Base-by-base conservation (phyloP, 2,113 vertebrate genomes). In the Triplophysa tibetana region DNA sequence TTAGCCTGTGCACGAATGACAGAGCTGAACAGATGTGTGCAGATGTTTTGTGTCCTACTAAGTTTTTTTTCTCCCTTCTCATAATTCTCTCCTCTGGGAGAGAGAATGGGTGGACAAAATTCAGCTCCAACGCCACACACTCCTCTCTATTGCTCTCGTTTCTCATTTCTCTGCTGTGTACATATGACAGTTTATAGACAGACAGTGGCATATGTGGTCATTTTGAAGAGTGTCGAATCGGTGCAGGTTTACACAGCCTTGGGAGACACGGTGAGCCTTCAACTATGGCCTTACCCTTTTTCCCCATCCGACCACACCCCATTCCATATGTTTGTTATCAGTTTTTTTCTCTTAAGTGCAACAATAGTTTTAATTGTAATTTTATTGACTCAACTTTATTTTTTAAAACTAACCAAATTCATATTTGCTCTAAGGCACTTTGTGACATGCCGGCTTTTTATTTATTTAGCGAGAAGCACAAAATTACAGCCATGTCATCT, bases 401-500 rank as follows among this genome's bases (percentile, higher is more conserved):
- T 65, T 48, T 63, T 81, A n/a, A 68, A 78, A 84, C 77, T 60
- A 19, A 24, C 76, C 85, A 83, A 81, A 86, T 87, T 41, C 69
- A 84, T 86, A 86, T 88, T 82, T 84, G 62, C 87, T 86, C 85
- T 80, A 86, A 24, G 62, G 80, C 73, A 81, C 81, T 65, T 75
- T n/a, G 81, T 88, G 88, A 88, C 26, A 29, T 29, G 26, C 26
- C 26, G 66, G 80, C 70, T 87, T 86, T 68, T 77, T 69, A 85
- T 88, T 86, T 87, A 91, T 85, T 86, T 79, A 86, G 85, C 11
- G 80, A 90, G 82, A 75, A 79, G 82, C 76, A 58, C 85, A 75
- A 85, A 84, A 85, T 90, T 90, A 89, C 87, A 89, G 89, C 89
- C 90, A 85, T 91, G 88, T 89, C 90, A 89, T 88, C 89, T 88